These are phyloP conservation scores for Seira ritae DNA, from an alignment of 2,888 invertebrate genomes.

Conservation along the genomic window DNA sequence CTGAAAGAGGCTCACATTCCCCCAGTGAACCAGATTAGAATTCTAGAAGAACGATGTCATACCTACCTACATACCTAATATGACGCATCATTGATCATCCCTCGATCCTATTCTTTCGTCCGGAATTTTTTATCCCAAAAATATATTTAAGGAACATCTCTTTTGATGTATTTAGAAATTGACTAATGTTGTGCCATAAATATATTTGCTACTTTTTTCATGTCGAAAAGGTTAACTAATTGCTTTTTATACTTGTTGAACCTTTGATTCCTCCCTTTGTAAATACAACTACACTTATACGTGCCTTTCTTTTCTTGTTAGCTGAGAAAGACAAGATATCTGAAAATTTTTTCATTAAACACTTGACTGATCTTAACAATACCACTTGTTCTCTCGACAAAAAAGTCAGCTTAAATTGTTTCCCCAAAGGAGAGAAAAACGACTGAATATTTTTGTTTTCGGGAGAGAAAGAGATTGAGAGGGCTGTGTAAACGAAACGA, in stretches of 20 bases:
- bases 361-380: slow-evolving; percentile 15
- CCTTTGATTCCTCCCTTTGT: background rate
- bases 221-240: slow-evolving; percentile 9
- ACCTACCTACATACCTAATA: background rate
- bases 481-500: too few relatives aligned
- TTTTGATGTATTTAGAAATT: background rate
- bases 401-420: slow-evolving; percentile 1
- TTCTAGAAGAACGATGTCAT: background rate
- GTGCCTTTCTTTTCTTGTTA: background rate
- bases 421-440: background rate
- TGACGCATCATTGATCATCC: background rate
- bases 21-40: background rate
- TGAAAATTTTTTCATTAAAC: slow-evolving; percentile 31
- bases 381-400: background rate
- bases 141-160: background rate
- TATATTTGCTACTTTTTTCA: background rate
- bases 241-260: slow-evolving; percentile 6
- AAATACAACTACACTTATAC: too few relatives aligned
- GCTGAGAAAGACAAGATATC: background rate
- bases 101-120: too few relatives aligned
- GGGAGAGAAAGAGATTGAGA: background rate
- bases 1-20: background rate
- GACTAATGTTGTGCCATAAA: background rate
- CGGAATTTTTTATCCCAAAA: too few relatives aligned
- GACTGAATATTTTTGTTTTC: background rate